Evolutionary conservation across 2,113 vertebrate genomes (phyloP).

Genomic region (Felis catus): DNA sequence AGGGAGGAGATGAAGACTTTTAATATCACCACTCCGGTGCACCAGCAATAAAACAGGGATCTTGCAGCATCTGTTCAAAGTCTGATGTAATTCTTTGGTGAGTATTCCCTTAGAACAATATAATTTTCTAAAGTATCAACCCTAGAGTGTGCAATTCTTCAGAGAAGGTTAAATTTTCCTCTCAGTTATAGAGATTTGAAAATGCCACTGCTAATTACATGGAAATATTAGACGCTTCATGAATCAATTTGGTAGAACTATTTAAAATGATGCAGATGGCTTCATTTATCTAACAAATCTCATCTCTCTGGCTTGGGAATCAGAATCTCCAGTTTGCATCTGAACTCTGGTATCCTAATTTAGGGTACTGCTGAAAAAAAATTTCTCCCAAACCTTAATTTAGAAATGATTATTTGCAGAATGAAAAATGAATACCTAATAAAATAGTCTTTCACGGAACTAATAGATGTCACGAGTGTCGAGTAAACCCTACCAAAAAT

Average conservation of each 20-base stretch:
- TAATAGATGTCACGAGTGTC: neutral
- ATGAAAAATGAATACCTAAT: neutral
- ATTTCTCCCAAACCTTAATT: neutral
- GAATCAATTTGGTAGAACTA: constrained; percentile 64
- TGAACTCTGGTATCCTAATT: constrained; percentile 8
- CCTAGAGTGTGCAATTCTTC: constrained; percentile 56
- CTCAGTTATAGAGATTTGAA: constrained; percentile 73
- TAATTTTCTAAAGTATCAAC: constrained; percentile 69
- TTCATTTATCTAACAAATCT: constrained; percentile 69
- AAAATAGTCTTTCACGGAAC: neutral
- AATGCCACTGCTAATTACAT: constrained; percentile 75
- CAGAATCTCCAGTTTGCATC: neutral
- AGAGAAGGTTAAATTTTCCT: constrained; percentile 68
- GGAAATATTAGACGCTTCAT: constrained; percentile 72
- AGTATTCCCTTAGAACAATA: constrained; percentile 64
- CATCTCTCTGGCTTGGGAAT: constrained; percentile 26
- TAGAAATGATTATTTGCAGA: constrained; percentile 47
- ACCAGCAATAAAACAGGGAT: constrained; percentile 59
- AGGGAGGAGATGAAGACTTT: constrained; percentile 31
- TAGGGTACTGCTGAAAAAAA: neutral
- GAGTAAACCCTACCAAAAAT: neutral
- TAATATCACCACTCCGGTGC: neutral
- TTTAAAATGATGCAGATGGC: constrained; percentile 58
- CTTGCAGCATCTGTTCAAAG: constrained; percentile 72
- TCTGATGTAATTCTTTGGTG: constrained; percentile 72